A percentile compares a stretch with the other conserved stretches of the same genome.
Evolutionary conservation across 23 tunicate genomes (phyloP).

Genomic region (Styela clava): DNA sequence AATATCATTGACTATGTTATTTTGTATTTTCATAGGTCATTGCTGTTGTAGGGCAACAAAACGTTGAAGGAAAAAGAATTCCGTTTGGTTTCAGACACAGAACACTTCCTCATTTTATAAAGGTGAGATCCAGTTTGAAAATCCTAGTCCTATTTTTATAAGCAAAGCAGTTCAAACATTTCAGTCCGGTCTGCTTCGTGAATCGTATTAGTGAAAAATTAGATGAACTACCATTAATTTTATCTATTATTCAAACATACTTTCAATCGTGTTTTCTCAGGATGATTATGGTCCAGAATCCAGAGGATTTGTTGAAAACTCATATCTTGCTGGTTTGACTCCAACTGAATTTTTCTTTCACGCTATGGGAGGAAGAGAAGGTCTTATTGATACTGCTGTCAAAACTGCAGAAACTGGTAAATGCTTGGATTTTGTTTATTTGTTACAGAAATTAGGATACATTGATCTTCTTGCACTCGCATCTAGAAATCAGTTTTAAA

Average conservation of each 20-base stretch:
- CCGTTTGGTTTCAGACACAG: conserved; percentile 98
- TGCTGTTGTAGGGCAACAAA: conserved; percentile 99
- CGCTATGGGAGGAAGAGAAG: conserved; percentile 99
- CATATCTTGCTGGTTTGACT: conserved; percentile 98
- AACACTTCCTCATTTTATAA: conserved; percentile 97
- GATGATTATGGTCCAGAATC: conserved; percentile 99
- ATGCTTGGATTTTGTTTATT: too few species aligned
- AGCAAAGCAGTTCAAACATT: too few species aligned
- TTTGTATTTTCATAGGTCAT: conserved; percentile 55
- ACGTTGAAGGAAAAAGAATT: conserved; percentile 99
- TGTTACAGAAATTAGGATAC: too few species aligned
- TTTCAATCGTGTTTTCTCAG: too few species aligned
- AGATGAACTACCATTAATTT: too few species aligned
- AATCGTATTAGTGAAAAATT: too few species aligned
- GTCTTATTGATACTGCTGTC: conserved; percentile 99
- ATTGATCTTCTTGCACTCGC: too few species aligned
- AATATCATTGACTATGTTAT: too few species aligned
- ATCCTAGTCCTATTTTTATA: too few species aligned
- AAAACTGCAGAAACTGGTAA: conserved; percentile 99
- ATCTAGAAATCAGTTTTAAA: too few species aligned
- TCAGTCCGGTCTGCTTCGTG: too few species aligned
- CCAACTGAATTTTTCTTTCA: conserved; percentile 99
- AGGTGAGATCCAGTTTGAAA: conserved; percentile 52
- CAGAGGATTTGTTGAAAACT: conserved; percentile 97
- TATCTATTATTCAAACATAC: too few species aligned